Conservation (phyloP, 2,888 invertebrate genomes). For the Emmelina monodactyla region DNA sequence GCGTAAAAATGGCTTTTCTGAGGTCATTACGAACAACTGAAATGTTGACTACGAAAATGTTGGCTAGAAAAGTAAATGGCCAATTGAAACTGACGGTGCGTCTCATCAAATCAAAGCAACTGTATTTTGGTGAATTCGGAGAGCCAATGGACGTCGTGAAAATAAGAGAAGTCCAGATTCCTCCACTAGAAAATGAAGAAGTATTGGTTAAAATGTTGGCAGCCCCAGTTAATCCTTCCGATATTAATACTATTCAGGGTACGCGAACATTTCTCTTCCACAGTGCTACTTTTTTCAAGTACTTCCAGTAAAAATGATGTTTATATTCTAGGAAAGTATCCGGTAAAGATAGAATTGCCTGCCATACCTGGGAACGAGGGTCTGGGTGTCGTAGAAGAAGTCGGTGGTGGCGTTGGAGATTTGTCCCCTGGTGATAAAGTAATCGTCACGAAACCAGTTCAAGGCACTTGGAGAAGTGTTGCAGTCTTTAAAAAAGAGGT, state of each 20-base stretch:
- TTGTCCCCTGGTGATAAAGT: slow-evolving; percentile 78
- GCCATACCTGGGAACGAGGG: slow-evolving; percentile 96
- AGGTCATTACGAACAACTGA: too few relatives aligned
- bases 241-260: slow-evolving; percentile 97
- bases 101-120: too few relatives aligned
- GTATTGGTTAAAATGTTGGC: slow-evolving; percentile 86
- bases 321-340: slow-evolving; percentile 50
- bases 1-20: too few relatives aligned
- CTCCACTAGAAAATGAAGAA: slow-evolving; percentile 66
- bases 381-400: slow-evolving; percentile 79
- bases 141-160: slow-evolving; percentile 82
- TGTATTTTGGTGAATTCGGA: slow-evolving; percentile 81
- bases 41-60: neutral
- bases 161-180: slow-evolving; percentile 60
- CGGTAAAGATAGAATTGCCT: slow-evolving; percentile 74
- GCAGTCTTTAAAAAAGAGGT: slow-evolving; percentile 66
- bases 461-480: slow-evolving; percentile 89
- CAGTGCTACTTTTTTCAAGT: neutral
- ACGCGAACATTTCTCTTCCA: slow-evolving; percentile 14
- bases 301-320: neutral
- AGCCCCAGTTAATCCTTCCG: slow-evolving; percentile 96
- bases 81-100: too few relatives aligned
- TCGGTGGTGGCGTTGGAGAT: slow-evolving; percentile 67
- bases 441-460: slow-evolving; percentile 74
- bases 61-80: too few relatives aligned